Evolutionary conservation across 2,113 vertebrate species (phyloP).

Genomic region (Toxotes chatareus): DNA sequence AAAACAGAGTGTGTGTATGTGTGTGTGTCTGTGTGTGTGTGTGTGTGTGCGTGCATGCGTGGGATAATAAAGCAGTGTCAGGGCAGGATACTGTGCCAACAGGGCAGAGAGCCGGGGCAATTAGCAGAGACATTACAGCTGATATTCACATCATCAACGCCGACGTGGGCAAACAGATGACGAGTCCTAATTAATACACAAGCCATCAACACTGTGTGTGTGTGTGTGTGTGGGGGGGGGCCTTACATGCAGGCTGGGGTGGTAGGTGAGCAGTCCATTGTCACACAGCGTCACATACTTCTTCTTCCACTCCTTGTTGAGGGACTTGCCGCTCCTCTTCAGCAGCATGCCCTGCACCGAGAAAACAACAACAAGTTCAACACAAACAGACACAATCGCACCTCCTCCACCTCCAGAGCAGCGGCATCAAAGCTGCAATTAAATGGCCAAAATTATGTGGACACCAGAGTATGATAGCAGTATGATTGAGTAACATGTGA

Average conservation of each 20-base stretch:
- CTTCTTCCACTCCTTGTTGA: constrained; percentile 99
- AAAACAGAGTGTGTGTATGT: background rate
- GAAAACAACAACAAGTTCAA: background rate
- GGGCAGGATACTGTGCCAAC: constrained; percentile 60
- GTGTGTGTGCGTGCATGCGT: constrained; percentile 41
- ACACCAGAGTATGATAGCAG: no score
- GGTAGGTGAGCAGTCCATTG: constrained; percentile 96
- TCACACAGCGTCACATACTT: constrained; percentile 97
- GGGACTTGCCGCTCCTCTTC: constrained; percentile 94
- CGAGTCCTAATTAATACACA: constrained; percentile 73
- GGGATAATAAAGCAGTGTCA: constrained; percentile 45
- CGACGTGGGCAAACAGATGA: constrained; percentile 75
- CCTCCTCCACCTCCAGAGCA: no score
- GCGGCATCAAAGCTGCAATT: no score
- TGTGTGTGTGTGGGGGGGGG: constrained; percentile 20
- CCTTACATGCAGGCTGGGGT: constrained; percentile 96
- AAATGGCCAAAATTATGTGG: no score
- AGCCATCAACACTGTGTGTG: constrained; percentile 46
- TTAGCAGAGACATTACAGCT: constrained; percentile 74
- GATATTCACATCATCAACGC: constrained; percentile 72
- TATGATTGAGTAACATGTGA: no score
- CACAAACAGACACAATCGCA: no score
- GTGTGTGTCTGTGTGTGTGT: constrained; percentile 1
- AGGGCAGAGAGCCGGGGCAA: constrained; percentile 66
- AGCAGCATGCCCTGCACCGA: constrained; percentile 92